phyloP scores from a whole-genome alignment of 2,888 invertebrate genomes.

The Protonemura montana region DNA sequence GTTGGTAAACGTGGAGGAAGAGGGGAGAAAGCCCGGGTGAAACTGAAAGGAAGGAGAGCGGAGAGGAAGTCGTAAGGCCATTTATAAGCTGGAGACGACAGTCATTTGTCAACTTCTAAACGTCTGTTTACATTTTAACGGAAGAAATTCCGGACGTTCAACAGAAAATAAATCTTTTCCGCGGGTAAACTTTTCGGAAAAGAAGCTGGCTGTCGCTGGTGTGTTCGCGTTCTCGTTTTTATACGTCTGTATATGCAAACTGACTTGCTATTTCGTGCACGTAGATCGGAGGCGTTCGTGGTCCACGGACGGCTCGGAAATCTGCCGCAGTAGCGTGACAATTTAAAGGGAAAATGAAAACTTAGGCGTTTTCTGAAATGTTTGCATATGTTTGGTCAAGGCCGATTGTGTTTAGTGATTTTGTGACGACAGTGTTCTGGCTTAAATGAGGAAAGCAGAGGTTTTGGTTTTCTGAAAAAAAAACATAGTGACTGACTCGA shows the following conservation, averaged over 20 bases:
- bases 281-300: background rate
- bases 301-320: background rate
- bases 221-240: background rate
- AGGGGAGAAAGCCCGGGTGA: background rate
- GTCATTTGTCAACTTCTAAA: slow-evolving; percentile 41
- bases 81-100: slow-evolving; percentile 32
- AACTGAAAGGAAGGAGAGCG: background rate
- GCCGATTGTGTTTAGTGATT: background rate
- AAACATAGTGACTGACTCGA: too few relatives aligned
- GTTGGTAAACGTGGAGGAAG: slow-evolving; percentile 8
- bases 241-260: background rate
- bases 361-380: background rate
- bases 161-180: slow-evolving; percentile 42
- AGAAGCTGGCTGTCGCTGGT: slow-evolving; percentile 20
- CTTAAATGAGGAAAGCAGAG: too few relatives aligned
- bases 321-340: background rate
- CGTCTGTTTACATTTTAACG: slow-evolving; percentile 42
- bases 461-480: too few relatives aligned
- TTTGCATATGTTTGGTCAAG: background rate
- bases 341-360: background rate
- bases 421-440: too few relatives aligned
- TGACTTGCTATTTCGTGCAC: background rate
- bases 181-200: slow-evolving; percentile 24
- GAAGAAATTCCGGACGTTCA: slow-evolving; percentile 41
- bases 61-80: slow-evolving; percentile 24